Evolutionary conservation across 1,140 invertebrate genomes (phyloP).

Genomic region (Branchinecta lindahli): DNA sequence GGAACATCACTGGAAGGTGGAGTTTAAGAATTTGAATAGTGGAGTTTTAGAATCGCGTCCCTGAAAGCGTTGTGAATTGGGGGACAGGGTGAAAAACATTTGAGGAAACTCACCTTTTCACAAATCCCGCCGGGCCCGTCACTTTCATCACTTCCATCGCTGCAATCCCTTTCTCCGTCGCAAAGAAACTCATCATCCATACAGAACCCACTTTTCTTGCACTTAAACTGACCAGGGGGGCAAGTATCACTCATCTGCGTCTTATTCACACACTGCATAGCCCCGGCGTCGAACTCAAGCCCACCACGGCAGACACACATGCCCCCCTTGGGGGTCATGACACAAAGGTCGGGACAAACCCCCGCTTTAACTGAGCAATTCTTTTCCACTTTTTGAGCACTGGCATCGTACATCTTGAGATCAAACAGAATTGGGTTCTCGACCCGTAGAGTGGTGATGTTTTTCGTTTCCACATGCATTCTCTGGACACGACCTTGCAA

Average conservation of each 20-base stretch:
- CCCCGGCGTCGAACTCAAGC: slow-evolving; percentile 24
- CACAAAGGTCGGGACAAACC: slow-evolving; percentile 40
- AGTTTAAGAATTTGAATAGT: no score
- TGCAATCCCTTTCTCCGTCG: slow-evolving; percentile 40
- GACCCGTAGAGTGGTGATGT: slow-evolving; percentile 28
- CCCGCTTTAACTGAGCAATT: slow-evolving; percentile 31
- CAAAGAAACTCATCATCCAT: slow-evolving; percentile 36
- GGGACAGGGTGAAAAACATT: no score
- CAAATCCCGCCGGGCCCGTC: slow-evolving; percentile 30
- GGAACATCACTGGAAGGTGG: no score
- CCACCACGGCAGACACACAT: slow-evolving; percentile 42
- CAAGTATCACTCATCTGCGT: slow-evolving; percentile 23
- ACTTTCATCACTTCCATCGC: slow-evolving; percentile 39
- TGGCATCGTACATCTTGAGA: slow-evolving; percentile 42
- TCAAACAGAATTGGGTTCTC: slow-evolving; percentile 44
- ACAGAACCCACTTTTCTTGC: slow-evolving; percentile 33
- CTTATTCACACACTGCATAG: slow-evolving; percentile 24
- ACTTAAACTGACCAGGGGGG: slow-evolving; percentile 28
- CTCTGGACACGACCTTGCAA: slow-evolving; percentile 32
- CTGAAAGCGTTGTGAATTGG: no score
- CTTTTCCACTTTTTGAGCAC: slow-evolving; percentile 34
- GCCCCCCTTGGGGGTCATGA: slow-evolving; percentile 33
- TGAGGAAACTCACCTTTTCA: slow-evolving; percentile 25
- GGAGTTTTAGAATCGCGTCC: no score
- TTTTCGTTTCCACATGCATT: slow-evolving; percentile 30